Evolutionary conservation across 2,113 vertebrate genomes (phyloP).

Genomic region (Callorhinus ursinus): DNA sequence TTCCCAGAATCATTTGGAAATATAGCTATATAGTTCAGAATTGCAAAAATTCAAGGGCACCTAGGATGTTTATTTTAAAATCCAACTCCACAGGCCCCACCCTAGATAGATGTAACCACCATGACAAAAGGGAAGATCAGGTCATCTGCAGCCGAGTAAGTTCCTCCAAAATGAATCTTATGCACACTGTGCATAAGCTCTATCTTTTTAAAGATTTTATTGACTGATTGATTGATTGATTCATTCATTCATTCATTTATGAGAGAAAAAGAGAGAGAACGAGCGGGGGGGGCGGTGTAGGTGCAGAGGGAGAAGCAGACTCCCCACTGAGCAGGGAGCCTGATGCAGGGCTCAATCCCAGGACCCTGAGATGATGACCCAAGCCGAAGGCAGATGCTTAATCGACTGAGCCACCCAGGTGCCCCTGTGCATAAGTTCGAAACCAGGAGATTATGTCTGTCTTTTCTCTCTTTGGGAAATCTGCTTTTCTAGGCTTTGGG

Average conservation of each 20-base stretch:
- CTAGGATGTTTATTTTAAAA: not conserved
- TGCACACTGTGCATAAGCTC: not conserved
- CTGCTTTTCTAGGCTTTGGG: not conserved
- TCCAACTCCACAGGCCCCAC: not conserved
- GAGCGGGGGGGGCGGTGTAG: not conserved
- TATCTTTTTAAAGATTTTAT: too few relatives aligned
- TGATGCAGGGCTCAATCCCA: not conserved
- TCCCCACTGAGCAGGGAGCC: too few relatives aligned
- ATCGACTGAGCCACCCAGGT: not conserved
- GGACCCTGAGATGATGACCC: not conserved
- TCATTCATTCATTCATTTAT: too few relatives aligned
- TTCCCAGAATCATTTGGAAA: not conserved
- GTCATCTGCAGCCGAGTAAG: not conserved
- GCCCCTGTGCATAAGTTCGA: not conserved
- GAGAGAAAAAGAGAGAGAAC: not conserved
- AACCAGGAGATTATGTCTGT: not conserved
- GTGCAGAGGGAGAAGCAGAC: not conserved
- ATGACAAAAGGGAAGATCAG: not conserved
- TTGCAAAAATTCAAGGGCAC: not conserved
- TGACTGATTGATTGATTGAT: too few relatives aligned
- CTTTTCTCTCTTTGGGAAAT: not conserved
- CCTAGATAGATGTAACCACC: not conserved
- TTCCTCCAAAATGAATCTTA: not conserved
- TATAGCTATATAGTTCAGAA: not conserved
- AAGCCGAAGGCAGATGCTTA: not conserved